phyloP scores from a whole-genome alignment of 92 coral and sea anemone genomes.

The Zoanthus solanderi region DNA sequence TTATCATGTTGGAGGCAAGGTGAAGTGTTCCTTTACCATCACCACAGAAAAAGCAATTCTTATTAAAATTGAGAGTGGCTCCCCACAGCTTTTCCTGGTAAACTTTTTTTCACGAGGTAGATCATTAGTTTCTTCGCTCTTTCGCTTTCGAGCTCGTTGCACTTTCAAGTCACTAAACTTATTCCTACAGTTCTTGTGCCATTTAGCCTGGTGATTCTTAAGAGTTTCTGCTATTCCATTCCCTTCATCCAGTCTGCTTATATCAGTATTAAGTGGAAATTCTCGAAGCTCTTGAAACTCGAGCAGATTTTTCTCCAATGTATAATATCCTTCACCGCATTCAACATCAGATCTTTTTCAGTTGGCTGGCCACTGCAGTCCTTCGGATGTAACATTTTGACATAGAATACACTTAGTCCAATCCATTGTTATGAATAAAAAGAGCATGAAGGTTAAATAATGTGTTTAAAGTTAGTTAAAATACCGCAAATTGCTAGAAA shows the following conservation, averaged over 20 bases:
- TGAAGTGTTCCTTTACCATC: constrained; percentile 54
- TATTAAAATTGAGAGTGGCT: constrained; percentile 32
- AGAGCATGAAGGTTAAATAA: background rate
- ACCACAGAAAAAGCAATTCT: constrained; percentile 62
- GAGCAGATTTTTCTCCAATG: constrained; percentile 52
- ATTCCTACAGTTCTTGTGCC: background rate
- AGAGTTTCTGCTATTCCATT: background rate
- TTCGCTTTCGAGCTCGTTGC: constrained; percentile 59
- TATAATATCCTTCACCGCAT: constrained; percentile 56
- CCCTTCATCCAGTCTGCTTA: background rate
- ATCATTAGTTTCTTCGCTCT: constrained; percentile 44
- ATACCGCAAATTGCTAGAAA: no score
- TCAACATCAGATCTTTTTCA: constrained; percentile 32
- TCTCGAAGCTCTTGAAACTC: constrained; percentile 51
- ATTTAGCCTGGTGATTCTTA: background rate
- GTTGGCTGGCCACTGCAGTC: no score
- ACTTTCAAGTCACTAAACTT: constrained; percentile 67
- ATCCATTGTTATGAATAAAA: no score
- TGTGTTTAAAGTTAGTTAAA: no score
- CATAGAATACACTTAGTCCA: no score
- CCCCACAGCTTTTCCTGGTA: constrained; percentile 51
- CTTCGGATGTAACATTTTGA: no score
- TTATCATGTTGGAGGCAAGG: constrained; percentile 60
- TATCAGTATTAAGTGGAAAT: constrained; percentile 56
- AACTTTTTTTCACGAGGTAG: constrained; percentile 30